phyloP scores from a whole-genome alignment of 2,113 vertebrate genomes.

The Chinchilla lanigera region DNA sequence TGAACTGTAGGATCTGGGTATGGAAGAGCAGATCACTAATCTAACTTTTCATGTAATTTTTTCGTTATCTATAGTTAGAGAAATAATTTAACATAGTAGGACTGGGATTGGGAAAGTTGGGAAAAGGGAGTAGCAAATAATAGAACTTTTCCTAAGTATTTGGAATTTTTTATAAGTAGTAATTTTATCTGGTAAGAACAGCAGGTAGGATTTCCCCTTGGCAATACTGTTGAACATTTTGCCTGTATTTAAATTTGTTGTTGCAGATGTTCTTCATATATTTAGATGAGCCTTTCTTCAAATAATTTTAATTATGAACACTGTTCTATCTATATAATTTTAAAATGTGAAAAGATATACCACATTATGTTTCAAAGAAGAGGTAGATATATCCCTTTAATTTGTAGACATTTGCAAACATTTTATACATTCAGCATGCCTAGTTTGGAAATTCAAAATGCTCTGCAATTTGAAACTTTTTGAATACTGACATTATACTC shows the following conservation, averaged over 20 bases:
- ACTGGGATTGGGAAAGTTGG: neutral
- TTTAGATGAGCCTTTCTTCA: neutral
- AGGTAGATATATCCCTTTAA: neutral
- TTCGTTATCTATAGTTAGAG: neutral
- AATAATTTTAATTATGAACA: neutral
- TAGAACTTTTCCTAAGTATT: neutral
- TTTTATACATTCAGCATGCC: neutral
- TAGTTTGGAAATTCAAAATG: neutral
- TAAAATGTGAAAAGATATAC: neutral
- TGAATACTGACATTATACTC: neutral
- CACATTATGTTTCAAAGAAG: constrained; percentile 59
- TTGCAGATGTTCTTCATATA: neutral
- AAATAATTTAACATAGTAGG: constrained; percentile 33
- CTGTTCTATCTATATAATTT: neutral
- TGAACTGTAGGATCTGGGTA: neutral
- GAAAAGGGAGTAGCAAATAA: neutral
- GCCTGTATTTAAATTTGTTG: neutral
- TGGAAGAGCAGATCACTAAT: neutral
- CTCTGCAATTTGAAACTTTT: neutral
- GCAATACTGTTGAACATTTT: neutral
- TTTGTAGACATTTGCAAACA: constrained; percentile 24
- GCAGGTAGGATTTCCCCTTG: neutral
- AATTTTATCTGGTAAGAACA: neutral
- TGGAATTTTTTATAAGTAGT: neutral
- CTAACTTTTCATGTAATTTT: constrained; percentile 30